A percentile compares a stretch with the other conserved stretches of the same genome.
These are phyloP conservation scores for Sinella curviseta DNA, from an alignment of 1,140 invertebrate genomes.

Conservation along the genomic window DNA sequence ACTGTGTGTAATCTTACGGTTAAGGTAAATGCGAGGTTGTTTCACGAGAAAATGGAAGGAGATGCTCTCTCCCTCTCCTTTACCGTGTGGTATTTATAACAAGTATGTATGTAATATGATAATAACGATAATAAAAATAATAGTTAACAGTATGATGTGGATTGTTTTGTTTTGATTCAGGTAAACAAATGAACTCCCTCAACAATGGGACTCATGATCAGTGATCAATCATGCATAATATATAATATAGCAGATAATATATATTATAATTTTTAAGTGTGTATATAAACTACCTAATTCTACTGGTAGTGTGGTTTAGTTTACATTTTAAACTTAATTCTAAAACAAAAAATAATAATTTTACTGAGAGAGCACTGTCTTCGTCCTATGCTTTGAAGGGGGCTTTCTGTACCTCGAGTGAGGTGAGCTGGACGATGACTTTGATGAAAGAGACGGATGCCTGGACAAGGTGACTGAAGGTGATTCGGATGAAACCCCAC, in stretches of 20 bases:
- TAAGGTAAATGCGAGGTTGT: conserved; percentile 9
- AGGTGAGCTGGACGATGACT: background rate
- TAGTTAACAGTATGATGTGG: background rate
- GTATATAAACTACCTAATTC: background rate
- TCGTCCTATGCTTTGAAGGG: conserved; percentile 40
- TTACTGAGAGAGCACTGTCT: conserved; percentile 25
- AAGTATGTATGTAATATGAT: no score
- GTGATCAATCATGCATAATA: background rate
- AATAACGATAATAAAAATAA: background rate
- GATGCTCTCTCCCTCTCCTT: background rate
- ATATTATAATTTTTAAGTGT: no score
- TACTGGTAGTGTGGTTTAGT: background rate
- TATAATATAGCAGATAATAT: no score
- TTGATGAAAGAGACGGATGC: background rate
- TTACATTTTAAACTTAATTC: no score
- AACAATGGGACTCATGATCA: no score
- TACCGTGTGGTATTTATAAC: background rate
- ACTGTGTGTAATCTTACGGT: background rate
- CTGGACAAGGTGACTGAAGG: conserved; percentile 1
- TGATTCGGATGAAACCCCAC: conserved; percentile 30
- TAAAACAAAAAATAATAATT: no score
- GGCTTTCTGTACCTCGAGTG: conserved; percentile 35
- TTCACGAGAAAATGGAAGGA: background rate
- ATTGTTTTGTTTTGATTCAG: background rate
- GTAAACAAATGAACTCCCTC: no score